A percentile compares a stretch with the other conserved stretches of the same genome.
phyloP scores from a whole-genome alignment of 2,113 vertebrate genomes.

The Crocuta crocuta region DNA sequence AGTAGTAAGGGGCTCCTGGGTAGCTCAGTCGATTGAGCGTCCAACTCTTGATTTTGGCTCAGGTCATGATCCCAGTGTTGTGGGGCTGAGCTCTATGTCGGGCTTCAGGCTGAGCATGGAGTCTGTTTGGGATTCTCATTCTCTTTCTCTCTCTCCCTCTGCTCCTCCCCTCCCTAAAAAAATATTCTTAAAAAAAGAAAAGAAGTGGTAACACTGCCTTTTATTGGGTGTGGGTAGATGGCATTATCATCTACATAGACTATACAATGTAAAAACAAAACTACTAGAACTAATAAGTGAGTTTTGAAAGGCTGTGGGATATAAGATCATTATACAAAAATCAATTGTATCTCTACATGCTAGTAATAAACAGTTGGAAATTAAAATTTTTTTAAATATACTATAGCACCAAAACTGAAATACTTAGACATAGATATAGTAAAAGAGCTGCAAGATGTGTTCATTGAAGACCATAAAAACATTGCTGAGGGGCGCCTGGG shows the following conservation, averaged over 20 bases:
- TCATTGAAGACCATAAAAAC: background rate
- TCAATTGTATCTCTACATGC: background rate
- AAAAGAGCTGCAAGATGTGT: background rate
- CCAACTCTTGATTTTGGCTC: too few relatives aligned
- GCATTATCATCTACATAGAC: background rate
- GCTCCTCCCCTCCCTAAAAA: too few relatives aligned
- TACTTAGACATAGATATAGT: background rate
- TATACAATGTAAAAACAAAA: background rate
- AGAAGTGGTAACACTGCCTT: background rate
- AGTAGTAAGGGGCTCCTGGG: too few relatives aligned
- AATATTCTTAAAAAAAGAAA: too few relatives aligned
- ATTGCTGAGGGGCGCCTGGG: too few relatives aligned
- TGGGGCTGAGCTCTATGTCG: too few relatives aligned
- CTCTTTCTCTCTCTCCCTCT: too few relatives aligned
- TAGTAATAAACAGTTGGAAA: background rate
- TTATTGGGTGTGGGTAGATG: background rate
- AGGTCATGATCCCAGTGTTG: too few relatives aligned
- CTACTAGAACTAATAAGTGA: background rate
- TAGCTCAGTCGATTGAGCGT: too few relatives aligned
- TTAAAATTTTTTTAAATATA: background rate
- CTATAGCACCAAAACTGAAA: background rate
- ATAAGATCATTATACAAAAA: background rate
- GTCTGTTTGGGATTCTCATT: too few relatives aligned
- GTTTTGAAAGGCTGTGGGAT: background rate
- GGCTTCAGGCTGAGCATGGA: too few relatives aligned